These are phyloP conservation scores for Atlantisia rogersi DNA, from an alignment of 2,113 vertebrate genomes.

Conservation along the genomic window DNA sequence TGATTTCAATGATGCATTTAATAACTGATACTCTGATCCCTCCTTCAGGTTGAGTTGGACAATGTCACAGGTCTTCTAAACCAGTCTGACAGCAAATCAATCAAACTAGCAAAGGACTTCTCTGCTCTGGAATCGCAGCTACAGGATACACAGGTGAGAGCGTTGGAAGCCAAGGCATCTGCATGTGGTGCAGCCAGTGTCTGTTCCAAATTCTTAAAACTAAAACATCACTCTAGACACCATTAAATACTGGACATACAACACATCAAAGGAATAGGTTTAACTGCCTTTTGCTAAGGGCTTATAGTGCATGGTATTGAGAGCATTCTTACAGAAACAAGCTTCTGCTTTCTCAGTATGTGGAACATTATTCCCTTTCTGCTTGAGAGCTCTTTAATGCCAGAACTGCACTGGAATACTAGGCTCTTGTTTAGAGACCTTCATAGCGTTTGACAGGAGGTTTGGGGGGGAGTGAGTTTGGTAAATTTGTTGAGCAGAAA, in stretches of 20 bases:
- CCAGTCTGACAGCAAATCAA: constrained; percentile 92
- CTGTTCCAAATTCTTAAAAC: neutral
- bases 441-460: neutral
- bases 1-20: neutral
- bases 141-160: constrained; percentile 91
- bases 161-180: neutral
- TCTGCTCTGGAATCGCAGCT: constrained; percentile 93
- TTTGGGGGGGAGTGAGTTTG: too few species aligned
- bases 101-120: constrained; percentile 93
- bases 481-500: neutral
- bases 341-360: neutral
- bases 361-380: neutral
- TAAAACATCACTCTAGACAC: neutral
- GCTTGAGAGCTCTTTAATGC: neutral
- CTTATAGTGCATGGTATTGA: neutral
- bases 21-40: neutral
- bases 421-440: neutral
- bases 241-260: neutral
- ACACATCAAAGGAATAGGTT: neutral
- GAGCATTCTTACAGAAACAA: neutral
- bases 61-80: constrained; percentile 84
- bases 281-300: neutral
- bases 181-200: neutral
- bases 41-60: constrained; percentile 87
- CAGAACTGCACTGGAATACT: neutral